A percentile compares a stretch with the other conserved stretches of the same genome.
These are phyloP conservation scores for Metallyticus violacea DNA, from an alignment of 2,888 invertebrate species.

Conservation along the genomic window DNA sequence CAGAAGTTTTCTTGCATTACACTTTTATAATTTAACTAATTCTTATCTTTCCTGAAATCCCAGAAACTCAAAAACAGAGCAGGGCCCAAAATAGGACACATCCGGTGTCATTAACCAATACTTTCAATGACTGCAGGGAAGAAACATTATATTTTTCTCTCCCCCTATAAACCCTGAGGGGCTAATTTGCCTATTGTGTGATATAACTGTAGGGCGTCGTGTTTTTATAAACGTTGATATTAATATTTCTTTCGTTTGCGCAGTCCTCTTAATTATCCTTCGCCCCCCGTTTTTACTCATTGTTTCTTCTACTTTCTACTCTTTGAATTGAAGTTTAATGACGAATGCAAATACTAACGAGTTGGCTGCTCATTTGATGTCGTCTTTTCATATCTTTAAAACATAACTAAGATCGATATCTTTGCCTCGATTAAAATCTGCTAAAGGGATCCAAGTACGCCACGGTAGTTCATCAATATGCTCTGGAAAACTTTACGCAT, in stretches of 20 bases:
- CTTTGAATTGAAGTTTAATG: neutral
- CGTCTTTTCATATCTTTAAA: neutral
- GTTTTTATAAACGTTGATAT: neutral
- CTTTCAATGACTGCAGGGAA: neutral
- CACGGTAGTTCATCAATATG: too few species aligned
- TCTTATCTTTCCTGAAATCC: too few species aligned
- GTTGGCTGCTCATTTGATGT: neutral
- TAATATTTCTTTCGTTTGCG: neutral
- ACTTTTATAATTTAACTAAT: too few species aligned
- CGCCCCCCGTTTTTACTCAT: neutral
- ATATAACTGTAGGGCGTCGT: neutral
- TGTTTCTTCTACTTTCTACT: neutral
- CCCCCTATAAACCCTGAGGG: neutral
- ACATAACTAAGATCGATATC: too few species aligned
- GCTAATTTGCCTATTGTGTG: neutral
- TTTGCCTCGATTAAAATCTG: too few species aligned
- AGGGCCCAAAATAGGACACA: too few species aligned
- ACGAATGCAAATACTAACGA: neutral
- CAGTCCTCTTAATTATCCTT: too few species aligned
- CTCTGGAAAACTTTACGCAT: too few species aligned
- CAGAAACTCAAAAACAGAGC: too few species aligned
- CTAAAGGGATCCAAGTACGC: too few species aligned
- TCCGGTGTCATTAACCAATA: too few species aligned
- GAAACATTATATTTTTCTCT: neutral
- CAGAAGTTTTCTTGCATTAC: too few species aligned